Conservation (phyloP, 2,797 vertebrate species). For the Clarias fuscus region DNA sequence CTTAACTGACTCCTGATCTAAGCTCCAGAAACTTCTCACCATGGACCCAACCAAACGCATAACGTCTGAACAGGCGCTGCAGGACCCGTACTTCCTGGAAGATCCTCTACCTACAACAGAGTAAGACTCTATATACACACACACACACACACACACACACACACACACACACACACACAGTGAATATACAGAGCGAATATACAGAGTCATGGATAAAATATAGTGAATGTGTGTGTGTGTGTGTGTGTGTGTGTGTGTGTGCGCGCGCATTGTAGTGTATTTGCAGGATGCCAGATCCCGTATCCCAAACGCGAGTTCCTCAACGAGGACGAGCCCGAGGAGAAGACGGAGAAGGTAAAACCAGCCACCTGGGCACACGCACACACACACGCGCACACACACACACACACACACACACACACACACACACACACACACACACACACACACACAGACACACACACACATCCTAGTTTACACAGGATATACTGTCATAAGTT, state of each 20-base stretch:
- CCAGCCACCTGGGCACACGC: neutral
- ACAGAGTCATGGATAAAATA: too few species aligned
- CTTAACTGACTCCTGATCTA: slow-evolving; percentile 51
- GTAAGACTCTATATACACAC: slow-evolving; percentile 69
- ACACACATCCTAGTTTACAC: neutral
- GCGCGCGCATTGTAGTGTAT: slow-evolving; percentile 79
- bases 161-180: too few species aligned
- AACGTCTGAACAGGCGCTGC: slow-evolving; percentile 94
- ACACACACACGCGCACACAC: neutral
- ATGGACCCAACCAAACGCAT: slow-evolving; percentile 99
- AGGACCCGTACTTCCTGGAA: slow-evolving; percentile 95
- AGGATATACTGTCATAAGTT: neutral
- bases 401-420: neutral
- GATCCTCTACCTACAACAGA: slow-evolving; percentile 94
- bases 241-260: slow-evolving; percentile 24
- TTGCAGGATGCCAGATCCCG: slow-evolving; percentile 97
- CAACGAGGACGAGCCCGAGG: slow-evolving; percentile 95
- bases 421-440: neutral
- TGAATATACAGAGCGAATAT: too few species aligned
- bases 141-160: too few species aligned
- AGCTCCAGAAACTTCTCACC: slow-evolving; percentile 97
- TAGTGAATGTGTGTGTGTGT: too few species aligned
- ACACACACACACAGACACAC: neutral
- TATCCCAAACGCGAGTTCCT: slow-evolving; percentile 98
- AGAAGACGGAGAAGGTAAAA: slow-evolving; percentile 95